Evolutionary conservation across 2,888 invertebrate species (phyloP).

Genomic region (Pardosa pseudoannulata): DNA sequence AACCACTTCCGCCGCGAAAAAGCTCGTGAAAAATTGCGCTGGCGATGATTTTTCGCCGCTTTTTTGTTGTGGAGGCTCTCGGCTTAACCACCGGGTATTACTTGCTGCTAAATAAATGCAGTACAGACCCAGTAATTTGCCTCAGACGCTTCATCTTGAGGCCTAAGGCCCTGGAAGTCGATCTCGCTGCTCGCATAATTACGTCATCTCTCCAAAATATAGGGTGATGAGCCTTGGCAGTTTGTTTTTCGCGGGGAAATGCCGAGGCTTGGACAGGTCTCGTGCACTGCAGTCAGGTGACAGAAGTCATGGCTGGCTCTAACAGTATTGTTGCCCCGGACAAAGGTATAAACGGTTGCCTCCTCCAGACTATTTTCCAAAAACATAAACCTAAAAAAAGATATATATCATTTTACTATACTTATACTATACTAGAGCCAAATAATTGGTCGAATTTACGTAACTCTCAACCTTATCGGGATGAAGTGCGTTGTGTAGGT

Average conservation of each 20-base stretch:
- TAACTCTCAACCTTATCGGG: too few species aligned
- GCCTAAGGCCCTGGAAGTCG: neutral
- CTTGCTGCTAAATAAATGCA: neutral
- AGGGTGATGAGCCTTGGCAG: neutral
- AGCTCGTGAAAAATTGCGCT: neutral
- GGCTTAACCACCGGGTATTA: neutral
- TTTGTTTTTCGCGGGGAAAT: neutral
- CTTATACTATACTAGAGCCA: too few species aligned
- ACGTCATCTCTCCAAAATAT: neutral
- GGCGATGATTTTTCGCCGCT: neutral
- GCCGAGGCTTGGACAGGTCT: too few species aligned
- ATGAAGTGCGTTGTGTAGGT: too few species aligned
- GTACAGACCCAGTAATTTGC: neutral
- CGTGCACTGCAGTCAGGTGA: too few species aligned
- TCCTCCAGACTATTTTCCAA: too few species aligned
- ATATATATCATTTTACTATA: too few species aligned
- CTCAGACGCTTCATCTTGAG: neutral
- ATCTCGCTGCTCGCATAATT: neutral
- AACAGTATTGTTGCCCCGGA: too few species aligned
- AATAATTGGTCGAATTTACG: too few species aligned
- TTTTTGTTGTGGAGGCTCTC: neutral
- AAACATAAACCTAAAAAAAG: too few species aligned
- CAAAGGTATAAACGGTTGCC: too few species aligned
- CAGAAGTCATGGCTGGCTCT: too few species aligned
- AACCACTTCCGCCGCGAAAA: neutral